These are phyloP conservation scores for Leptopilina syphax DNA, from an alignment of 2,888 invertebrate species.

Conservation along the genomic window DNA sequence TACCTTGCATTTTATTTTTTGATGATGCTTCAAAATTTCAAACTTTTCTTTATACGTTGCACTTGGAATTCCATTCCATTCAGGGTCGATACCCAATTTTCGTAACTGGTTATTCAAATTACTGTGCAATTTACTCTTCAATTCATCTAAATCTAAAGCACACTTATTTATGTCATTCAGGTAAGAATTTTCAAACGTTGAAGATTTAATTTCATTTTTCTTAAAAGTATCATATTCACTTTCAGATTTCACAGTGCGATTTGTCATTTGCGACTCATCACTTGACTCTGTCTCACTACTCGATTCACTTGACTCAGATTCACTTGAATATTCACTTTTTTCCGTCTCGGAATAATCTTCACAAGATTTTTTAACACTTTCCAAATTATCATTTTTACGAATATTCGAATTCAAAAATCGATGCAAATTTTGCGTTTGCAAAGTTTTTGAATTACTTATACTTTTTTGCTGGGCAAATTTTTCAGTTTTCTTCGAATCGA, in stretches of 20 bases:
- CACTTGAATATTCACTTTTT: conserved; percentile 36
- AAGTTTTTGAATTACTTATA: background rate
- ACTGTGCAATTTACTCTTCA: conserved; percentile 65
- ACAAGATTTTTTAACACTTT: background rate
- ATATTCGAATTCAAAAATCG: background rate
- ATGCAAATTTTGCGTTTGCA: background rate
- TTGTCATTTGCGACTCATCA: conserved; percentile 53
- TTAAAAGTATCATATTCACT: background rate
- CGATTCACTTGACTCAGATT: conserved; percentile 47
- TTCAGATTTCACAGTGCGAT: conserved; percentile 32
- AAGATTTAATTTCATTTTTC: background rate
- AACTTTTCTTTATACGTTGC: conserved; percentile 80
- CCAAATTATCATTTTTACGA: background rate
- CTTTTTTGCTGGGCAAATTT: background rate
- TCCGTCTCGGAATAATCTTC: conserved; percentile 32
- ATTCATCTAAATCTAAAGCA: conserved; percentile 51
- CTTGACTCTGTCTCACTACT: conserved; percentile 56
- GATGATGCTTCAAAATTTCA: conserved; percentile 80
- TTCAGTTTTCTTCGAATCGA: background rate
- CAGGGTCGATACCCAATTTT: conserved; percentile 82
- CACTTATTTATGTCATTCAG: conserved; percentile 34
- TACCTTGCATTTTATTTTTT: conserved; percentile 80
- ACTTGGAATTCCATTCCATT: conserved; percentile 80
- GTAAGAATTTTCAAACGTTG: conserved; percentile 1
- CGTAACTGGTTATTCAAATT: conserved; percentile 79